A percentile compares a stretch with the other conserved stretches of the same genome.
Conservation (phyloP, 2,113 vertebrate genomes). For the Plestiodon gilberti region DNA sequence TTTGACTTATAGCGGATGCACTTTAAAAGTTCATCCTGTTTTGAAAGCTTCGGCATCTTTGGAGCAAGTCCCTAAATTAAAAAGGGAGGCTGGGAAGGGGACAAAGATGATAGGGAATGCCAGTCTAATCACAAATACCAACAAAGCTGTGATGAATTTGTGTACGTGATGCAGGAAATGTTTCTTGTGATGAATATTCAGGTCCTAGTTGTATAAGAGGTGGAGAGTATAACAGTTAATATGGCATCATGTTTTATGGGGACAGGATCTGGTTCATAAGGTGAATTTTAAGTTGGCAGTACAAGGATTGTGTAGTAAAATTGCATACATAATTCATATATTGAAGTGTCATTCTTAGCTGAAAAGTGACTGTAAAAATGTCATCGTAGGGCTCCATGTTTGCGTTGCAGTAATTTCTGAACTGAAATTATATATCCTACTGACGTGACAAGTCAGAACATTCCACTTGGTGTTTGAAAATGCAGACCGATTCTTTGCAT, state of each 20-base stretch:
- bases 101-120: neutral
- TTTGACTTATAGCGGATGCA: neutral
- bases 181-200: constrained; percentile 36
- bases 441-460: neutral
- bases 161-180: constrained; percentile 2
- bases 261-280: neutral
- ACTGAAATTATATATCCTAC: neutral
- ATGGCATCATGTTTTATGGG: neutral
- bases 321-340: constrained; percentile 17
- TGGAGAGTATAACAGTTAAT: neutral
- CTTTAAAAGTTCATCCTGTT: constrained; percentile 42
- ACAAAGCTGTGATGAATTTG: constrained; percentile 12
- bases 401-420: neutral
- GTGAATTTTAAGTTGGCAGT: neutral
- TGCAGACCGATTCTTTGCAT: rapidly evolving
- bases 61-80: neutral
- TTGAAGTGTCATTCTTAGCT: neutral
- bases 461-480: neutral
- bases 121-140: constrained; percentile 13
- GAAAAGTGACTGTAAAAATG: neutral
- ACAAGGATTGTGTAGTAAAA: constrained; percentile 13
- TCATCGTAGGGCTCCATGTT: neutral
- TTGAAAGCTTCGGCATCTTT: neutral
- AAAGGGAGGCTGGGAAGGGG: neutral
- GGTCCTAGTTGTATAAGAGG: constrained; percentile 11